phyloP scores from a whole-genome alignment of 2,888 invertebrate genomes.

The Laothoe populi region DNA sequence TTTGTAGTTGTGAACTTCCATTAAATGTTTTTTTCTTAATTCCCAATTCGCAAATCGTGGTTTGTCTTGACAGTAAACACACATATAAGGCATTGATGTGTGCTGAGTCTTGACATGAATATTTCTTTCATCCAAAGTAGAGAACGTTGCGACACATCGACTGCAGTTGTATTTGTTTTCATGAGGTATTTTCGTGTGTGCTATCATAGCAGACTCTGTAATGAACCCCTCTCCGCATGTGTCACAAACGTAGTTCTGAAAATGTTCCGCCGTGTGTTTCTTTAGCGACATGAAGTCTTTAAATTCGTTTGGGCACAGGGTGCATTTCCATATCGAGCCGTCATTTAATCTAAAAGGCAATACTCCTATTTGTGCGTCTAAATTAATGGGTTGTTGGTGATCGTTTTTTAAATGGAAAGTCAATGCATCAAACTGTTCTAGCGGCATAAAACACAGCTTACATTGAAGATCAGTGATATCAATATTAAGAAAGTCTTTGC shows the following conservation, averaged over 20 bases:
- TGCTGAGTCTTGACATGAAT: slow-evolving; percentile 75
- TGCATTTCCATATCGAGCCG: slow-evolving; percentile 74
- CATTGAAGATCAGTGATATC: slow-evolving; percentile 78
- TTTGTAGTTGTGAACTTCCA: slow-evolving; percentile 74
- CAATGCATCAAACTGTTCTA: slow-evolving; percentile 64
- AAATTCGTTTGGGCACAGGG: slow-evolving; percentile 74
- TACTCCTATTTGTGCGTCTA: slow-evolving; percentile 72
- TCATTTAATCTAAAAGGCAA: slow-evolving; percentile 72
- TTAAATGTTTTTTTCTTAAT: slow-evolving; percentile 69
- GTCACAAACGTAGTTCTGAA: slow-evolving; percentile 78
- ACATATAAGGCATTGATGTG: slow-evolving; percentile 73
- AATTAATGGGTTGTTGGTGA: slow-evolving; percentile 70
- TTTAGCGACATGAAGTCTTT: slow-evolving; percentile 74
- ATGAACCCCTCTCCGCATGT: slow-evolving; percentile 79
- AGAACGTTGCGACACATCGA: slow-evolving; percentile 74
- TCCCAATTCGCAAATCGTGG: slow-evolving; percentile 79
- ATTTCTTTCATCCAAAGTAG: slow-evolving; percentile 70
- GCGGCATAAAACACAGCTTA: slow-evolving; percentile 69
- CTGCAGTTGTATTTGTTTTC: slow-evolving; percentile 77
- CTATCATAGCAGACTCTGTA: slow-evolving; percentile 75
- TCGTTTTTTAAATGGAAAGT: slow-evolving; percentile 71
- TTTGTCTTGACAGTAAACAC: slow-evolving; percentile 73
- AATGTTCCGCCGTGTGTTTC: slow-evolving; percentile 75
- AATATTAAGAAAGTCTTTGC: slow-evolving; percentile 74
- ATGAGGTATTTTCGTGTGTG: slow-evolving; percentile 76